Evolutionary conservation across 2,797 vertebrate genomes (phyloP).

Genomic region (Fistularia commersonii): DNA sequence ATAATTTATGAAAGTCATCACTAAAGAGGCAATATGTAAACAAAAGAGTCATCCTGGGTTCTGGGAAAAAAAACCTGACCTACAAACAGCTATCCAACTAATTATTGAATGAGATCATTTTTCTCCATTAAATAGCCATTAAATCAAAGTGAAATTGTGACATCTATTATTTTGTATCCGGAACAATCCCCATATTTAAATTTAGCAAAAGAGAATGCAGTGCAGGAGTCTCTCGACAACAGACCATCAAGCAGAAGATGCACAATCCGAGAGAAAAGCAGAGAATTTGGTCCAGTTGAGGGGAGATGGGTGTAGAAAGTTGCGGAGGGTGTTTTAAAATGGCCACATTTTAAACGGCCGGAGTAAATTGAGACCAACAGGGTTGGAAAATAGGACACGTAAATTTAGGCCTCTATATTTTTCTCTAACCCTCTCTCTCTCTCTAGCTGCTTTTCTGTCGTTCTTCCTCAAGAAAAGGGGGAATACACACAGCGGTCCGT

Average conservation of each 20-base stretch:
- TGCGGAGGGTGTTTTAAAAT: constrained; percentile 61
- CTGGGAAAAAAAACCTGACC: no score
- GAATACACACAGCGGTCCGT: constrained; percentile 52
- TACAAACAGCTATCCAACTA: no score
- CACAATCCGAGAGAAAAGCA: neutral
- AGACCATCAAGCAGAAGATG: no score
- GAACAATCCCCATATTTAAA: no score
- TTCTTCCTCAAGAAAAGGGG: constrained; percentile 19
- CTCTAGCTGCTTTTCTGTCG: constrained; percentile 22
- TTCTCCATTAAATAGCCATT: no score
- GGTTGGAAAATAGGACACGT: constrained; percentile 74
- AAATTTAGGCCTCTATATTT: constrained; percentile 66
- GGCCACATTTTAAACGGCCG: constrained; percentile 59
- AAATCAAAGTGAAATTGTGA: neutral
- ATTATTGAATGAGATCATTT: no score
- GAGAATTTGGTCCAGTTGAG: constrained; percentile 1
- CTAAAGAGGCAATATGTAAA: no score
- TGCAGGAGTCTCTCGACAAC: no score
- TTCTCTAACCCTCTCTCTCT: constrained; percentile 23
- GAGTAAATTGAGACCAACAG: constrained; percentile 67
- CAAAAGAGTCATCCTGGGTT: no score
- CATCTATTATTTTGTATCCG: no score
- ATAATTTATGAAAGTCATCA: no score
- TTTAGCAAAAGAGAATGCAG: no score
- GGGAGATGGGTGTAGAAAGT: constrained; percentile 21